Conservation (phyloP, 2,797 vertebrate genomes). For the Sphenodon punctatus region DNA sequence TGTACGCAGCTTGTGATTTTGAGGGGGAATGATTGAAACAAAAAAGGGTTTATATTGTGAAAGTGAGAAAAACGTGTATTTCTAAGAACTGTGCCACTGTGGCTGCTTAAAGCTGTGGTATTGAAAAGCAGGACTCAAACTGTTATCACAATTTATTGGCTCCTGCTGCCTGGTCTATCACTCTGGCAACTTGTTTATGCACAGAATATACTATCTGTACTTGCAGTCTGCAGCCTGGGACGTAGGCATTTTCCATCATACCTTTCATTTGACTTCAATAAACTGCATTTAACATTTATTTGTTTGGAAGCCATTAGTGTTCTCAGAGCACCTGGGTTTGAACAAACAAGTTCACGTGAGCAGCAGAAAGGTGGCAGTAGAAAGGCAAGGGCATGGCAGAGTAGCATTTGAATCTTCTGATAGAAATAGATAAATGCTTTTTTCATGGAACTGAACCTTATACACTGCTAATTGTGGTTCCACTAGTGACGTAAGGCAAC, state of each 20-base stretch:
- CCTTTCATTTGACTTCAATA: neutral
- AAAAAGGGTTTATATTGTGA: neutral
- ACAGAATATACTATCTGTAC: neutral
- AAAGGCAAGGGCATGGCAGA: neutral
- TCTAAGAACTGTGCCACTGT: neutral
- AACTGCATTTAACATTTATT: conserved; percentile 20
- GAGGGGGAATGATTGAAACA: neutral
- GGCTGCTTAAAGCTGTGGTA: neutral
- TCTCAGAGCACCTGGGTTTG: neutral
- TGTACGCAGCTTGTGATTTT: neutral
- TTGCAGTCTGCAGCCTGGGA: neutral
- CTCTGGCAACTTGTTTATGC: neutral
- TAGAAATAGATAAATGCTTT: neutral
- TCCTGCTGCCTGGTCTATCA: neutral
- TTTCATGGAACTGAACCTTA: neutral
- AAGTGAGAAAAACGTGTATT: neutral
- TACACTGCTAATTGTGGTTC: neutral
- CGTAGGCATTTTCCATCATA: neutral
- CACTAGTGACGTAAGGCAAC: too few relatives aligned
- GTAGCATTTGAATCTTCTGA: neutral
- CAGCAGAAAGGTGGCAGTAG: neutral
- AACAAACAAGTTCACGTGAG: neutral
- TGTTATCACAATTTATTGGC: neutral
- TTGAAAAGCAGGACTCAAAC: neutral
- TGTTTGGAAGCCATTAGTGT: neutral